Percentiles rank a stretch among this genome's conserved stretches.
Evolutionary conservation across 2,113 vertebrate species (phyloP).

Genomic region (Callithrix jacchus): DNA sequence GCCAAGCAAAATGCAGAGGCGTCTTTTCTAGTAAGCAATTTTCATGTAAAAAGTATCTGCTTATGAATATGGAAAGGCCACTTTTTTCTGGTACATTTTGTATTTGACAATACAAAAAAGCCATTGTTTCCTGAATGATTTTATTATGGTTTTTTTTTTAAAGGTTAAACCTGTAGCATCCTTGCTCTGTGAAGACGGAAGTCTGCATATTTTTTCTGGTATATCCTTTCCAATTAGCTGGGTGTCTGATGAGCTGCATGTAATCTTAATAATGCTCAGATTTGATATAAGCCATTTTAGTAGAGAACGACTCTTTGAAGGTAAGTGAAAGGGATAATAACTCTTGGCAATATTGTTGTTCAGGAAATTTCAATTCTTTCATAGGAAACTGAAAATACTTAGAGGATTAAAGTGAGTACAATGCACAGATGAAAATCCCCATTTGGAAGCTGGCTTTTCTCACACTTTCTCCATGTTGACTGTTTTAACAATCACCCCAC

Average conservation of each 20-base stretch:
- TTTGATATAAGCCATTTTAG: slow-evolving; percentile 46
- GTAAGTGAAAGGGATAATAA: slow-evolving; percentile 29
- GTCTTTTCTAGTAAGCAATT: background rate
- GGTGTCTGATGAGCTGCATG: background rate
- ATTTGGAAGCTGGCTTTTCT: slow-evolving; percentile 54
- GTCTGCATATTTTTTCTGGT: slow-evolving; percentile 19
- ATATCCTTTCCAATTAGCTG: slow-evolving; percentile 2
- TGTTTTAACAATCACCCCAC: background rate
- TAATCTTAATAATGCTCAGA: slow-evolving; percentile 28
- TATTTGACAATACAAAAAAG: background rate
- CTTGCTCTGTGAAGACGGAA: background rate
- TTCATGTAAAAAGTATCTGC: background rate
- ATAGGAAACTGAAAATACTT: slow-evolving; percentile 61
- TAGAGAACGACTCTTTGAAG: slow-evolving; percentile 49
- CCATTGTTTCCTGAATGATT: background rate
- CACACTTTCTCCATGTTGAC: background rate
- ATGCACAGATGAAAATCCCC: slow-evolving; percentile 40
- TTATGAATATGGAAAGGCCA: background rate
- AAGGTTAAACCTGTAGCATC: background rate
- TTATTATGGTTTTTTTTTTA: background rate
- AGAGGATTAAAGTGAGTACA: slow-evolving; percentile 53
- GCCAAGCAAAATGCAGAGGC: background rate
- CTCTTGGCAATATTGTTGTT: slow-evolving; percentile 38
- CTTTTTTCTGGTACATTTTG: background rate
- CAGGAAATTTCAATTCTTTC: slow-evolving; percentile 48